Evolutionary conservation across 2,113 vertebrate species (phyloP), one percentile per base, ranked within the genome.

Genomic region (Carassius auratus): DNA sequence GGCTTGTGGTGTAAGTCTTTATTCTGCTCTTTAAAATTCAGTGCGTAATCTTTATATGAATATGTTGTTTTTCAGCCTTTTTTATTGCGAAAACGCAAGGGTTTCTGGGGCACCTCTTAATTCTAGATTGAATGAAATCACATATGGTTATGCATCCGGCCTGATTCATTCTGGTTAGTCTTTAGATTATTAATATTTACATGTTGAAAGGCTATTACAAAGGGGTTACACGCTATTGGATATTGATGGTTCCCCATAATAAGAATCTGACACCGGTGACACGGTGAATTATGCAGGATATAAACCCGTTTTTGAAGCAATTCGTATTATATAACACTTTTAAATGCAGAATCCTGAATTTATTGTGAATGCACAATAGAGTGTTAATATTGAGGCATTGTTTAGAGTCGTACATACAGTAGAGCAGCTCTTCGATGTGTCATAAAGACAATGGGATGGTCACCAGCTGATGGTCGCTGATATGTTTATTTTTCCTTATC

Each of bases 1-100:
- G 97, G 93, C 96, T 99, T 89, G 98, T 99, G 92, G 97, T 99
- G 98, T 99, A 95, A 99, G 98, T 99, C 90, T 87, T 83, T 84
- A 36, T 76, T 86, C 17, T 76, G 57, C 30, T 52, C 52, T 77
- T 76, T 0, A 3, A 26, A 45, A 66, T n/a, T 13, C 14, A 21
- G n/a, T 2, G 66, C 9, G 21, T n/a, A 23, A 30, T 55, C 36
- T 26, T 82, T 8, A 13, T 57, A 38, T 76, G 23, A 23, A 64
- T 61, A 14, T 13, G 62, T 19, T 23, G 3, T 88, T 38, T 76
- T 80, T 71, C 42, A 17, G 83, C 73, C 76, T 1, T 66, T 71
- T 64, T 23, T 83, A 33, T 61, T 68, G 38, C 85, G 66, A 59
- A n/a, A 48, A 77, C n/a, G 64, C 50, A 86, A 84, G 12, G 74